phyloP scores from a whole-genome alignment of 2,888 invertebrate species.

The Heterodera filipjevi region DNA sequence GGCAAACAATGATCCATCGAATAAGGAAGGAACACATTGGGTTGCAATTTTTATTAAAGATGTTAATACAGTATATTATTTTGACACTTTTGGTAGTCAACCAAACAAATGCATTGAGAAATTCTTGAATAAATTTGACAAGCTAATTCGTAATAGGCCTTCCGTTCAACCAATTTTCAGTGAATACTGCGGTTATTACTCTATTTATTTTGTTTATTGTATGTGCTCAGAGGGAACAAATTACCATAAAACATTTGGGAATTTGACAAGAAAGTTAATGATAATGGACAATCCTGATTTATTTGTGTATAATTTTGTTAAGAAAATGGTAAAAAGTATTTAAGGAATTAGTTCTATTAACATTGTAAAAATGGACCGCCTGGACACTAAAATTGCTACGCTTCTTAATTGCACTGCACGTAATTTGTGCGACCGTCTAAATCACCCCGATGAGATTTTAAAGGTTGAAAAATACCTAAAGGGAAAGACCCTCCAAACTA shows the following conservation, averaged over 20 bases:
- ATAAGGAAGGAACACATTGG: background rate
- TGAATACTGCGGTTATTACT: background rate
- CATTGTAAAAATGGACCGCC: background rate
- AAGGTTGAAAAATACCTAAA: background rate
- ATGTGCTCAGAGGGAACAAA: background rate
- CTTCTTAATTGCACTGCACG: background rate
- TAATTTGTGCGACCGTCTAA: background rate
- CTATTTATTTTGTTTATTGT: background rate
- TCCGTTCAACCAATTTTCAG: background rate
- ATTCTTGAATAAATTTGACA: background rate
- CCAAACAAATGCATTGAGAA: background rate
- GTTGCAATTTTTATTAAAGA: background rate
- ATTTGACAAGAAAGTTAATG: background rate
- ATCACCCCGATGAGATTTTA: background rate
- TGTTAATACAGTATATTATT: background rate
- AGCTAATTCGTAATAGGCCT: background rate
- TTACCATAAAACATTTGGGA: background rate
- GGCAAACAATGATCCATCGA: background rate
- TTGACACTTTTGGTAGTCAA: background rate
- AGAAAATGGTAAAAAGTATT: constrained; percentile 9
- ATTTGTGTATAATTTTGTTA: constrained; percentile 12
- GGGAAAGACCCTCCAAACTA: constrained; percentile 4
- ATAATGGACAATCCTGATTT: background rate
- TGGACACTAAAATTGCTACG: background rate
- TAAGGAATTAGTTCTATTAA: background rate